These are phyloP conservation scores for Nematolebias whitei DNA, from an alignment of 2,113 vertebrate genomes.

Conservation along the genomic window DNA sequence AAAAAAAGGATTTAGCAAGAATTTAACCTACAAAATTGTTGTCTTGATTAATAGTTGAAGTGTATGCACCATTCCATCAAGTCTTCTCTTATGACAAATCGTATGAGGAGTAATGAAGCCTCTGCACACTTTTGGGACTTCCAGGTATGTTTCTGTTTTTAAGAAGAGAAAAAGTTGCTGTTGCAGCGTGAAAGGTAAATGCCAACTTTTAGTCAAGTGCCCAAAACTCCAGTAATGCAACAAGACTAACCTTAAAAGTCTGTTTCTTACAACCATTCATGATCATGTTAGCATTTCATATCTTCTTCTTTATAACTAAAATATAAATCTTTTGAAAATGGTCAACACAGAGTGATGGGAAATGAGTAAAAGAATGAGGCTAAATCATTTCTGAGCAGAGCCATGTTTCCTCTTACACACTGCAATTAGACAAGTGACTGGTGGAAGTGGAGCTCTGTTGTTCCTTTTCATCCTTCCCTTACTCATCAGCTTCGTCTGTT, in stretches of 20 bases:
- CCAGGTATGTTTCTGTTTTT: too few relatives aligned
- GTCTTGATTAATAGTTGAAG: too few relatives aligned
- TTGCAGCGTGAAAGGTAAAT: not conserved
- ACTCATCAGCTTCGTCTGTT: conserved; percentile 41
- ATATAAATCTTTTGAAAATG: not conserved
- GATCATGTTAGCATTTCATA: too few relatives aligned
- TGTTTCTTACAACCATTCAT: not conserved
- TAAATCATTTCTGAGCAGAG: conserved; percentile 44
- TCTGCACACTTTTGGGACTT: too few relatives aligned
- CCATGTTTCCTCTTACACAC: conserved; percentile 52
- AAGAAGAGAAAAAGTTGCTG: too few relatives aligned
- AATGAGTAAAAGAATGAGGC: conserved; percentile 40
- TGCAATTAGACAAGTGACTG: conserved; percentile 65
- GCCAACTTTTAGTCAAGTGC: not conserved
- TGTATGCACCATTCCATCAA: too few relatives aligned
- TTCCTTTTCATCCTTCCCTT: conserved; percentile 53
- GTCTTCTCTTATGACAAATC: too few relatives aligned
- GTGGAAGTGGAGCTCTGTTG: conserved; percentile 24
- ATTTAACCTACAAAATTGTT: too few relatives aligned
- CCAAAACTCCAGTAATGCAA: not conserved
- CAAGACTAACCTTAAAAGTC: not conserved
- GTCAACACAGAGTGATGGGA: not conserved
- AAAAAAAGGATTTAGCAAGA: too few relatives aligned
- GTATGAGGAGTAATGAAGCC: too few relatives aligned
- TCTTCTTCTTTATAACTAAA: too few relatives aligned